These are phyloP conservation scores for Heterotilapia buettikoferi DNA, from an alignment of 2,113 vertebrate species.

Conservation along the genomic window DNA sequence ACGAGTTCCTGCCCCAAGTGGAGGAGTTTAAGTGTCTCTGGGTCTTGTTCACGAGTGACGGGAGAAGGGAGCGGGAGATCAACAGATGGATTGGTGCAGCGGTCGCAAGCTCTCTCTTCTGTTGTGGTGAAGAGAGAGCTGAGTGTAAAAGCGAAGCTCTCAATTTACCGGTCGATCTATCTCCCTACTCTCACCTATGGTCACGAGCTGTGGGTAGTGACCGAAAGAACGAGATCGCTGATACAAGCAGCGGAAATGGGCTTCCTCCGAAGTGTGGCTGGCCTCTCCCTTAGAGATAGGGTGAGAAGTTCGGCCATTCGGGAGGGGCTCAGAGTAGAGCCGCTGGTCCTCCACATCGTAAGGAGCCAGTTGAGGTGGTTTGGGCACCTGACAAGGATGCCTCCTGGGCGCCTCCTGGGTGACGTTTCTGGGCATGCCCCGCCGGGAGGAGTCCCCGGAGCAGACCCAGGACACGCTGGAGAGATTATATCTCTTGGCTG, in stretches of 20 bases:
- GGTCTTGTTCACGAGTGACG: fast-evolving
- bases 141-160: not conserved
- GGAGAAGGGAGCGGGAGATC: not conserved
- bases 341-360: fast-evolving
- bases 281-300: not conserved
- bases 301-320: fast-evolving
- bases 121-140: not conserved
- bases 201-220: not conserved
- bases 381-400: not conserved
- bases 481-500: not conserved
- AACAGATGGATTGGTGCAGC: fast-evolving
- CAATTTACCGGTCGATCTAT: fast-evolving
- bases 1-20: fast-evolving
- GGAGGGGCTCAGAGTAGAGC: not conserved
- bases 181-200: fast-evolving
- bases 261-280: fast-evolving
- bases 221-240: fast-evolving
- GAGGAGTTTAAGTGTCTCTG: not conserved
- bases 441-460: not conserved
- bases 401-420: too few relatives aligned
- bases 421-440: fast-evolving
- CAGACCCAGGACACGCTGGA: not conserved
- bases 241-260: fast-evolving
- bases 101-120: too few relatives aligned
- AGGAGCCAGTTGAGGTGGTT: not conserved